Base-by-base conservation (phyloP, 2,113 vertebrate species). In the Pungitius pungitius region DNA sequence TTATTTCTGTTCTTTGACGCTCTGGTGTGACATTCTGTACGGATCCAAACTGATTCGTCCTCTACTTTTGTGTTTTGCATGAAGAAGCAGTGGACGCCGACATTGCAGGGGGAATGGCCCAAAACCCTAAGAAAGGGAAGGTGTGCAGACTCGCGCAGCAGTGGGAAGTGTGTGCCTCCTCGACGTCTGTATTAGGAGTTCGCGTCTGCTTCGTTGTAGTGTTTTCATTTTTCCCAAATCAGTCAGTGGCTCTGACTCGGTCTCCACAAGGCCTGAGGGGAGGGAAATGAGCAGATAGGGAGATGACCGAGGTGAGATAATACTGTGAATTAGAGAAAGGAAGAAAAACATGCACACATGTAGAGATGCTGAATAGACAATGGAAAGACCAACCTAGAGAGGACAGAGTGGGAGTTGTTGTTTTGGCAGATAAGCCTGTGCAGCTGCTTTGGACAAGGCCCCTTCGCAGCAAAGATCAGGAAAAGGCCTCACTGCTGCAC, bases 361-460 rank as follows among this genome's bases (percentile, higher is more conserved):
- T 54, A 49, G 68, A 83, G 77, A 66, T 57, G 60, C 74, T 85
- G 83, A 83, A 78, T 62, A 66, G 79, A 86, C 75, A 85, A 74
- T 64, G 59, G 83, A 79, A 72, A 55, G 69, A 57, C 52, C 37
- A 58, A 60, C 37, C 10, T 54, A 52, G 40, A 39, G 61, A 68
- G 73, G 68, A 78, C 67, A 45, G 74, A 68, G 84, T 64, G 78
- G 86, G 85, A 75, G 76, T 57, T 69, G 85, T 86, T 84, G 6
- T 81, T 82, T 88, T 92, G 90, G 89, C 88, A 59, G 42, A 62
- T 52, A 30, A 56, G 84, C 86, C 85, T 2, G 22, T 35, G 68
- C 89, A 92, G 88, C 90, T 85, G 89, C 75, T 85, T 80, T 49
- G 64, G 85, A 85, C 72, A 68, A 73, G 73, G 69, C 57, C 76